phyloP scores from a whole-genome alignment of 1,140 invertebrate genomes.

The Cherax quadricarinatus region DNA sequence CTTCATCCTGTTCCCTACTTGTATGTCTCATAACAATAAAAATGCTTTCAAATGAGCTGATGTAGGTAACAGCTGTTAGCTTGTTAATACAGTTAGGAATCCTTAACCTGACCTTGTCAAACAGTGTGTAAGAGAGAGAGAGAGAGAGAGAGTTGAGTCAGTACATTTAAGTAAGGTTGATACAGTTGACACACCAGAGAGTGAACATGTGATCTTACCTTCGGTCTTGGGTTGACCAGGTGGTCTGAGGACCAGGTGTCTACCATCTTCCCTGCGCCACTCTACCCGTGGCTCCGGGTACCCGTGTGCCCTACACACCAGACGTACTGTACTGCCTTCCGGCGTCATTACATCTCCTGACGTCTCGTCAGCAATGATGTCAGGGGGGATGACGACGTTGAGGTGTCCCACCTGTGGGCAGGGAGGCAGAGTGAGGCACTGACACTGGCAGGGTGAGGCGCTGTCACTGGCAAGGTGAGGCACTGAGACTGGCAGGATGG shows the following conservation, averaged over 20 bases:
- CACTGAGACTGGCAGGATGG: not conserved
- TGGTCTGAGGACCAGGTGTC: slow-evolving; percentile 86
- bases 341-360: slow-evolving; percentile 93
- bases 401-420: slow-evolving; percentile 77
- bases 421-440: not conserved
- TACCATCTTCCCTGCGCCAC: slow-evolving; percentile 92
- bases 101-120: too few species aligned
- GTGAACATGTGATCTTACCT: too few species aligned
- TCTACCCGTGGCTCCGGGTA: slow-evolving; percentile 87
- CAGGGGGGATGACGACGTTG: slow-evolving; percentile 93
- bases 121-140: too few species aligned
- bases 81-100: too few species aligned
- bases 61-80: too few species aligned
- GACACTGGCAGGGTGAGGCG: too few species aligned
- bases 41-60: too few species aligned
- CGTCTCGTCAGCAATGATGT: slow-evolving; percentile 91
- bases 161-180: too few species aligned
- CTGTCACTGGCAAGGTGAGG: not conserved
- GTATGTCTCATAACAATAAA: too few species aligned
- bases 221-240: slow-evolving; percentile 79
- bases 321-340: slow-evolving; percentile 91
- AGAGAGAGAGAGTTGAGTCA: too few species aligned
- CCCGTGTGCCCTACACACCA: slow-evolving; percentile 90
- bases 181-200: too few species aligned
- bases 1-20: too few species aligned